phyloP scores from a whole-genome alignment of 1,140 invertebrate genomes.

The Phymorhynchus buccinoides region DNA sequence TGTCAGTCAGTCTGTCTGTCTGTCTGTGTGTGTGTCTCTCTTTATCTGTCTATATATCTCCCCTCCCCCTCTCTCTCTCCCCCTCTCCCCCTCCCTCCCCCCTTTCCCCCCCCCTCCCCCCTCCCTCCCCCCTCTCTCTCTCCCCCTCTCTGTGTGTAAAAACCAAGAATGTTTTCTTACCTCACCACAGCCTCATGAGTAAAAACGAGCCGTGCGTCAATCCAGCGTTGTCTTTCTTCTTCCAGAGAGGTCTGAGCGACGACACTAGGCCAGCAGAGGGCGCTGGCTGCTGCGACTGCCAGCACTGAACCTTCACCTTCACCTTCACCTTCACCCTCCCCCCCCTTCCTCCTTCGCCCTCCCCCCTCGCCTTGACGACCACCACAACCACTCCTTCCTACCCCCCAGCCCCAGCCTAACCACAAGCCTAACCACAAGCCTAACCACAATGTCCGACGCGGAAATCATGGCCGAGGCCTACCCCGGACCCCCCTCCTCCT shows the following conservation, averaged over 20 bases:
- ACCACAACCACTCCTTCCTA: neutral
- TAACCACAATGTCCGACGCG: constrained; percentile 52
- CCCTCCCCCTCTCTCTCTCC: too few species aligned
- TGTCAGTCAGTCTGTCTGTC: too few species aligned
- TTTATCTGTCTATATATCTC: too few species aligned
- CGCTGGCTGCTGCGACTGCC: neutral
- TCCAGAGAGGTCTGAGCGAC: neutral
- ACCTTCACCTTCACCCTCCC: neutral
- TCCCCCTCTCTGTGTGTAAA: too few species aligned
- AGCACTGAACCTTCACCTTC: neutral
- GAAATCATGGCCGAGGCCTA: constrained; percentile 58
- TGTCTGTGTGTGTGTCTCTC: too few species aligned
- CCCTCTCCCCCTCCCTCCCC: too few species aligned
- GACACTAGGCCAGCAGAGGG: constrained; percentile 14
- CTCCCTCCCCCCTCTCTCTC: too few species aligned
- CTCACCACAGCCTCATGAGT: too few species aligned
- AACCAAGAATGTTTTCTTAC: too few species aligned
- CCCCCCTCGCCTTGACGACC: neutral
- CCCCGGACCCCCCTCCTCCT: too few species aligned
- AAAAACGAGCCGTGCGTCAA: too few species aligned
- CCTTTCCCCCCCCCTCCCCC: too few species aligned
- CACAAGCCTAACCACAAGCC: neutral
- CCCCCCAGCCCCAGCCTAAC: neutral
- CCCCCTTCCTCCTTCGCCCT: neutral
- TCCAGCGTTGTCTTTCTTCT: neutral